Evolutionary conservation across 2,797 vertebrate species (phyloP).

Genomic region (Caiman crocodilus): DNA sequence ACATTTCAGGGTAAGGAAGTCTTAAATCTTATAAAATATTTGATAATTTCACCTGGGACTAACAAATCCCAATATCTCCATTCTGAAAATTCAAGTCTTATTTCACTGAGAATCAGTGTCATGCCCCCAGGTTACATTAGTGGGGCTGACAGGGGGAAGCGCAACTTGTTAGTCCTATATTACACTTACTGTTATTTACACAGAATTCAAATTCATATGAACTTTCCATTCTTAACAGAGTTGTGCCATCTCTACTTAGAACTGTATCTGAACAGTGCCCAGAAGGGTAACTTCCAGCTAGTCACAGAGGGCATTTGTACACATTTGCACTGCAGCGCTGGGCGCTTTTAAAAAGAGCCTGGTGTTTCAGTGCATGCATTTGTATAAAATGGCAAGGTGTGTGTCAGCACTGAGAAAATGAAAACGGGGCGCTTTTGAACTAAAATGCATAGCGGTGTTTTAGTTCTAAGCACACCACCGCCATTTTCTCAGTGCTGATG

Average conservation of each 20-base stretch:
- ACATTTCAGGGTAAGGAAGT: background rate
- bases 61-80: background rate
- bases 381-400: too few species aligned
- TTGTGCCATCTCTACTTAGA: background rate
- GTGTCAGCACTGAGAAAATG: too few species aligned
- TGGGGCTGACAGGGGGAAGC: background rate
- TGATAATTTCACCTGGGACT: background rate
- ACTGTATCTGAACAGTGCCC: background rate
- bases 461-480: too few species aligned
- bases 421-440: too few species aligned
- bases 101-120: background rate
- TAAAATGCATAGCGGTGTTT: too few species aligned
- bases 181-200: background rate
- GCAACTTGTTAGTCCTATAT: background rate
- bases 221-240: background rate
- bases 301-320: background rate
- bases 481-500: too few species aligned
- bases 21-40: background rate
- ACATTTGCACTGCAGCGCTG: too few species aligned
- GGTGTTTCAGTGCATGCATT: too few species aligned
- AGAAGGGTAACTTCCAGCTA: background rate
- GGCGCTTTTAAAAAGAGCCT: too few species aligned
- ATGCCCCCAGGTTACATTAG: background rate
- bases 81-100: background rate
- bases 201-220: background rate